phyloP scores from a whole-genome alignment of 2,113 vertebrate genomes.

The Trematomus loennbergii region DNA sequence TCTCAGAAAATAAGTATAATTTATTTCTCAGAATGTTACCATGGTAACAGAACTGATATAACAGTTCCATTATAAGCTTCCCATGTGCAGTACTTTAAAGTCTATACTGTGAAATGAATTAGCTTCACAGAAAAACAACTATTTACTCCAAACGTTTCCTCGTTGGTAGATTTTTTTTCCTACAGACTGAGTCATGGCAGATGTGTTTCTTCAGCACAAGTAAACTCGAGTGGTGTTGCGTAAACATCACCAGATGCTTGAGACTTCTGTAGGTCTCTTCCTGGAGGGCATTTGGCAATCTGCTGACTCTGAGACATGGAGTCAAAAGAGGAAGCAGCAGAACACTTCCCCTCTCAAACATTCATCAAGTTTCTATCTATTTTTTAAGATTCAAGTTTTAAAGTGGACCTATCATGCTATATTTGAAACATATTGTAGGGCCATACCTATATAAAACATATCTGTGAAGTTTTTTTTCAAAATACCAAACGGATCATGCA shows the following conservation, averaged over 20 bases:
- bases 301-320: slow-evolving; percentile 4
- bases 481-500: no score
- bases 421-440: no score
- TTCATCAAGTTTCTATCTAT: neutral
- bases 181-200: slow-evolving; percentile 4
- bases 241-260: slow-evolving; percentile 46
- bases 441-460: no score
- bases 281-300: slow-evolving; percentile 9
- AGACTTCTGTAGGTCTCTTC: neutral
- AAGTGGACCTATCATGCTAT: no score
- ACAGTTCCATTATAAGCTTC: neutral
- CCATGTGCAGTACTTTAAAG: neutral
- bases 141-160: no score
- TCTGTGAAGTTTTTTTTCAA: no score
- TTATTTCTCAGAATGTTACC: no score
- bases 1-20: no score
- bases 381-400: no score
- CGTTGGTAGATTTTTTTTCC: neutral
- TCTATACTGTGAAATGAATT: neutral
- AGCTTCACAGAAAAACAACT: no score
- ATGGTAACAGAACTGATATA: no score
- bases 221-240: slow-evolving; percentile 36
- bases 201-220: slow-evolving; percentile 54
- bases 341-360: neutral
- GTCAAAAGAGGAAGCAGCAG: slow-evolving; percentile 17